Base-by-base conservation (phyloP, 1,140 invertebrate species). In the Trachymyrmex septentrionalis region DNA sequence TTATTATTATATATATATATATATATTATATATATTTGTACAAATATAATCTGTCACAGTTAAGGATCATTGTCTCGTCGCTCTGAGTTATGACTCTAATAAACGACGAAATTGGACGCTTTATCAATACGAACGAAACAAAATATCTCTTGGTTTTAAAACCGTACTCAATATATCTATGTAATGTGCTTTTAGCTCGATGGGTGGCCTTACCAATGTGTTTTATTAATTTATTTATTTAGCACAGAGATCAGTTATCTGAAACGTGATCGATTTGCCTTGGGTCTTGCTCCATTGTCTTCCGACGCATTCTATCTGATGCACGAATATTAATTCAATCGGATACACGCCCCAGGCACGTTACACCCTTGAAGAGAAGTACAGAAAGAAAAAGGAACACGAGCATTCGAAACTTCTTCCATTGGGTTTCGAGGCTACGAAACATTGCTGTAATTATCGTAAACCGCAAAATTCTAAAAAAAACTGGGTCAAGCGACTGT, bases 311-410 rank as follows among this genome's bases (percentile, higher is more conserved):
- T 34, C 12, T 48, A 82, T 87, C 86, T 77, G 81, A 89, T 85
- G 24, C 53, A 85, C 69, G 77, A 84, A 88, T 90, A 84, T 88
- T 90, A 86, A 86, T 90, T 73, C 69, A 73, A 87, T 81, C 76
- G 75, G 38, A 59, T 59, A 66, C 84, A 34, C 34, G 71, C 73
- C 27, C 34, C n/a, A 12, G 73, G 59, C 50, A 78, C 19, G 67
- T 82, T 82, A 30, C 53, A 72, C 66, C 12, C 66, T 57, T 59
- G 50, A 14, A 34, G 63, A 66, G 30, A 19, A 27, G 34, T 44
- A 3, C 9, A 27, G 78, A 55, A 66, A 73, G 38, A 85, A 78
- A 85, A 76, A 50, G 19, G 30, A 30, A 16, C 19, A 12, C 7
- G 12, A 59, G 34, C 16, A n/a, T 5, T n/a, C 66, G 24, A 72